Percentiles rank a stretch among this genome's conserved stretches.
Conservation (phyloP, 2,113 vertebrate genomes). For the Neotoma lepida region DNA sequence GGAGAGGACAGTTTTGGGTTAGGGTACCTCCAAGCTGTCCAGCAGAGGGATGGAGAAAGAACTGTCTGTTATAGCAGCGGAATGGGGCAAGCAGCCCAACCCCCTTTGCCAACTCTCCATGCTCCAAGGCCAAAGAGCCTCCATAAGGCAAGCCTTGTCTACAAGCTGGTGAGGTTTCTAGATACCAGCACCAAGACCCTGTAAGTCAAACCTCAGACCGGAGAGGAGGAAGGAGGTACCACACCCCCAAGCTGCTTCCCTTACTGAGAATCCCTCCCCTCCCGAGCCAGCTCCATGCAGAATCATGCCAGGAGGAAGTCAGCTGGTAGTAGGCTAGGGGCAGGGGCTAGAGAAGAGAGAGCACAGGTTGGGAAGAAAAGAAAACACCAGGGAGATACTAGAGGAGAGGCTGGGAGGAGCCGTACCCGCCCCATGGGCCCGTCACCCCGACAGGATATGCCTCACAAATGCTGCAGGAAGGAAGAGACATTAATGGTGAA, state of each 20-base stretch:
- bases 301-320: constrained; percentile 81
- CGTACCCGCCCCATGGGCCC: constrained; percentile 83
- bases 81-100: constrained; percentile 10
- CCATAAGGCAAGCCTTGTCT: constrained; percentile 54
- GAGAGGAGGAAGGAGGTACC: constrained; percentile 64
- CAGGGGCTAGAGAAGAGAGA: constrained; percentile 54
- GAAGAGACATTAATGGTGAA: constrained; percentile 84
- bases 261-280: constrained; percentile 55
- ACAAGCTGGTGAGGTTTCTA: constrained; percentile 31
- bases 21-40: constrained; percentile 78
- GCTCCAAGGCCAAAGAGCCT: constrained; percentile 29
- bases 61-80: constrained; percentile 43
- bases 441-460: constrained; percentile 89
- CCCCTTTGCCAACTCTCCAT: constrained; percentile 28
- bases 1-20: constrained; percentile 73
- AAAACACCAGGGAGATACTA: constrained; percentile 47
- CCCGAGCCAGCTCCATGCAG: constrained; percentile 84
- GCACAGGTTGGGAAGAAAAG: constrained; percentile 59
- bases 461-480: constrained; percentile 89
- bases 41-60: constrained; percentile 42
- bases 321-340: constrained; percentile 74
- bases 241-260: constrained; percentile 68
- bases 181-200: constrained; percentile 47
- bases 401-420: constrained; percentile 76
- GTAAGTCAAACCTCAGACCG: constrained; percentile 51